Base-by-base conservation (phyloP, 2,797 vertebrate genomes). In the Nyctibius grandis region DNA sequence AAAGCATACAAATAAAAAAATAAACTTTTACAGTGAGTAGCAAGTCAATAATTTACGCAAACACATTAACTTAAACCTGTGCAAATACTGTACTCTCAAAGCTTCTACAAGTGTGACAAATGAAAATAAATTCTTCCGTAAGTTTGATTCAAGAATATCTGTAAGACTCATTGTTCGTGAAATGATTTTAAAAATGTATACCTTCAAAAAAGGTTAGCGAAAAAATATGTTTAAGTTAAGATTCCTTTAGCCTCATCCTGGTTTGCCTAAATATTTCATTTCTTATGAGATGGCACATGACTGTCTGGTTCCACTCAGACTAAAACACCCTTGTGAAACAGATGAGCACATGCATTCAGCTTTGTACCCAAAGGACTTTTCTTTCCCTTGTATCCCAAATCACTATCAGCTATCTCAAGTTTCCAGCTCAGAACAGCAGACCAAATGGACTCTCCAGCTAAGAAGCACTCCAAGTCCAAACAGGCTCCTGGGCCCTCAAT, bases 1-100 rank as follows among this genome's bases (percentile, higher is more conserved):
- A 95, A 91, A 91, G 93, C 61, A 94, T 73, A 95, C 88, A 91
- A 95, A 94, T 75, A 88, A 93, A 91, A 85, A 90, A 91, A 89
- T 70, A 3, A 92, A 74, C 53, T 91, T 94, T 94, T 95, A 96
- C 92, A 94, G 54, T 44, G 45, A 91, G 69, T 61, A 96, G 17
- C 76, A 89, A 83, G 88, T 94, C 79, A 94, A 75, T 86, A 86
- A 79, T 81, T 75, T 88, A 95, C 34, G 91, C 82, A 90, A 96
- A 94, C 34, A 92, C 76, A 85, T 67, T 48, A 93, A 92, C 47
- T 96, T 84, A 65, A 91, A 92, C 31, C 38, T 92, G 50, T 54
- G 80, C 63, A 88, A 95, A 84, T 59, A 95, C 36, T 34, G 22
- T 68, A 86, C n/a, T 64, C 53, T 85, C 53, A 74, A 51, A 86